Evolutionary conservation across 2,797 vertebrate species (phyloP).

Genomic region (Poecilia wingei): DNA sequence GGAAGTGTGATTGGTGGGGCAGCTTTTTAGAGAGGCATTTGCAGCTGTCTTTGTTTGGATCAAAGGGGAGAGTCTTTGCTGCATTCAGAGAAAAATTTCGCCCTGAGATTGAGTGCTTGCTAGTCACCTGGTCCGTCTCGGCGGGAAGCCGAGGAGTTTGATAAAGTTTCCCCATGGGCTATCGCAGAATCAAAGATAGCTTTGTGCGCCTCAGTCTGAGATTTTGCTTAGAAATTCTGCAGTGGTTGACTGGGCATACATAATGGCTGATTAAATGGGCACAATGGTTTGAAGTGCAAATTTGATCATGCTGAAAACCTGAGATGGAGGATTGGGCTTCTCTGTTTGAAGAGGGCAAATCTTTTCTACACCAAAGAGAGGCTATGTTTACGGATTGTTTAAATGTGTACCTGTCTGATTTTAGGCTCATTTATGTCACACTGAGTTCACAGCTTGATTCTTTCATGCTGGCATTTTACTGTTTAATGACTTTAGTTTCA

Average conservation of each 20-base stretch:
- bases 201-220: conserved; percentile 83
- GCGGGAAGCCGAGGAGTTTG: conserved; percentile 69
- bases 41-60: conserved; percentile 72
- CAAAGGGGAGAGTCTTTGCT: conserved; percentile 65
- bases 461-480: not conserved
- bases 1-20: conserved; percentile 56
- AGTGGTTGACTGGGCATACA: conserved; percentile 81
- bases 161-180: conserved; percentile 82
- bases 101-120: conserved; percentile 68
- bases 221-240: conserved; percentile 77
- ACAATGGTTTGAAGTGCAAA: conserved; percentile 89
- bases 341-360: conserved; percentile 64
- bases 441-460: not conserved
- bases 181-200: conserved; percentile 83
- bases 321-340: conserved; percentile 72
- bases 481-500: not conserved
- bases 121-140: conserved; percentile 82
- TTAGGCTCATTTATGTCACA: not conserved
- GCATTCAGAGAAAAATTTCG: conserved; percentile 59
- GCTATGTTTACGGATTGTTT: conserved; percentile 25
- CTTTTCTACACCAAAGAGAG: conserved; percentile 54
- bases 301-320: conserved; percentile 85
- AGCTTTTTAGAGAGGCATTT: conserved; percentile 59
- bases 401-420: conserved; percentile 3
- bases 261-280: conserved; percentile 86